These are phyloP conservation scores for Oxycera nigricornis DNA, from an alignment of 2,888 invertebrate species.

Conservation along the genomic window DNA sequence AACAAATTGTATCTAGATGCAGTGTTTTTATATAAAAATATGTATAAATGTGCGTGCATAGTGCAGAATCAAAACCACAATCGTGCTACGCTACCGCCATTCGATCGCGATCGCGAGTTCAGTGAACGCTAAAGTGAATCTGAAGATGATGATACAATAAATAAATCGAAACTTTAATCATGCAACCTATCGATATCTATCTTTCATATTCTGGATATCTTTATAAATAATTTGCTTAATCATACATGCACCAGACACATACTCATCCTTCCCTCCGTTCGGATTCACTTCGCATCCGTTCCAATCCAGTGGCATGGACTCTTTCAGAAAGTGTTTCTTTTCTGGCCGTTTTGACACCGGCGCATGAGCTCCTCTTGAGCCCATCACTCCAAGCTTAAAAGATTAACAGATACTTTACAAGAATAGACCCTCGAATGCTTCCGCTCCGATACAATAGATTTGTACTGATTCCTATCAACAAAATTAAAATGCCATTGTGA, in stretches of 20 bases:
- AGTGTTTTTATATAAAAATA: too few species aligned
- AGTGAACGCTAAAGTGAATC: slow-evolving; percentile 36
- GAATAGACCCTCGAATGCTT: not conserved
- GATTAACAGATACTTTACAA: not conserved
- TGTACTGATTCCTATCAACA: not conserved
- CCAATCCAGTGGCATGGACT: slow-evolving; percentile 1
- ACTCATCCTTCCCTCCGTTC: not conserved
- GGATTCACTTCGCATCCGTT: not conserved
- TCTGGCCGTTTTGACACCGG: not conserved
- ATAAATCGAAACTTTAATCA: not conserved
- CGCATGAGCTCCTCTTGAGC: not conserved
- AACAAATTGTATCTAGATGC: too few species aligned
- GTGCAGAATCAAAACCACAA: slow-evolving; percentile 21
- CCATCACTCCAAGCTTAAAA: not conserved
- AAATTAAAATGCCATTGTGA: not conserved
- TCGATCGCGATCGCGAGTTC: slow-evolving; percentile 4
- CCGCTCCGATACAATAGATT: not conserved
- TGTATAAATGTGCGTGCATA: not conserved
- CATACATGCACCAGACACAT: not conserved
- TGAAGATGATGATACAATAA: not conserved
- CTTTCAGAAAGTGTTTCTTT: not conserved
- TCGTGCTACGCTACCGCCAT: not conserved
- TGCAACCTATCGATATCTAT: not conserved
- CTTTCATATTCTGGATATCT: not conserved
- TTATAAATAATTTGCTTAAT: not conserved